Conservation (phyloP, 2,888 invertebrate genomes). For the Dilophus febrilis region DNA sequence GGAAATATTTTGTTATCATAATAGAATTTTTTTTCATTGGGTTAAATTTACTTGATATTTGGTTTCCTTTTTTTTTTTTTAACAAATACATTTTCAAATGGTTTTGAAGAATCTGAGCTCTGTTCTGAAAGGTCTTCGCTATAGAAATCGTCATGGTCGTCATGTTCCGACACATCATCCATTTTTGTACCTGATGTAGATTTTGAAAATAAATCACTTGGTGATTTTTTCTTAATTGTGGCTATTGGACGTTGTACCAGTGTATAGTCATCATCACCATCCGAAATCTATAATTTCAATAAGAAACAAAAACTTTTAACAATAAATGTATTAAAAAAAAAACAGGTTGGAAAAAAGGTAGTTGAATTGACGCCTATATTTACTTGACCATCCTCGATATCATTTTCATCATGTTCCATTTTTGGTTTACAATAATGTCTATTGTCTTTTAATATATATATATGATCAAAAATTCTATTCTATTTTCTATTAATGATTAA, state of each 20-base stretch:
- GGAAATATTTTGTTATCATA: too few species aligned
- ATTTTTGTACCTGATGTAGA: conserved; percentile 7
- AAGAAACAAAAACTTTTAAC: neutral
- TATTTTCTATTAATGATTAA: too few species aligned
- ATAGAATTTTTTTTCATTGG: too few species aligned
- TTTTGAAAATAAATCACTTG: too few species aligned
- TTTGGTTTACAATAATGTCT: neutral
- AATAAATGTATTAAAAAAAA: neutral
- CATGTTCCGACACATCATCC: conserved; percentile 11
- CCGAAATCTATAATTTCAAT: conserved; percentile 18
- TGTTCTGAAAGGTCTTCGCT: conserved; percentile 18
- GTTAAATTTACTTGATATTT: too few species aligned
- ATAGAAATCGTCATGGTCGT: conserved; percentile 1
- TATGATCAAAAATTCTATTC: too few species aligned
- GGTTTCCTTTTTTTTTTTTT: too few species aligned
- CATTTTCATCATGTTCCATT: conserved; percentile 44
- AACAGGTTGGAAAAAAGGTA: neutral
- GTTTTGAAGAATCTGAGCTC: conserved; percentile 13
- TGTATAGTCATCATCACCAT: conserved; percentile 25
- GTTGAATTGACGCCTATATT: conserved; percentile 17
- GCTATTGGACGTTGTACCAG: conserved; percentile 22
- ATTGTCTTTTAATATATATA: too few species aligned
- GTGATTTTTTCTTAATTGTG: too few species aligned
- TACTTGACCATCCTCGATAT: conserved; percentile 52
- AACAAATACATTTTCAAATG: too few species aligned